These are phyloP conservation scores for Sciurus carolinensis DNA, from an alignment of 2,797 vertebrate genomes.

Conservation along the genomic window DNA sequence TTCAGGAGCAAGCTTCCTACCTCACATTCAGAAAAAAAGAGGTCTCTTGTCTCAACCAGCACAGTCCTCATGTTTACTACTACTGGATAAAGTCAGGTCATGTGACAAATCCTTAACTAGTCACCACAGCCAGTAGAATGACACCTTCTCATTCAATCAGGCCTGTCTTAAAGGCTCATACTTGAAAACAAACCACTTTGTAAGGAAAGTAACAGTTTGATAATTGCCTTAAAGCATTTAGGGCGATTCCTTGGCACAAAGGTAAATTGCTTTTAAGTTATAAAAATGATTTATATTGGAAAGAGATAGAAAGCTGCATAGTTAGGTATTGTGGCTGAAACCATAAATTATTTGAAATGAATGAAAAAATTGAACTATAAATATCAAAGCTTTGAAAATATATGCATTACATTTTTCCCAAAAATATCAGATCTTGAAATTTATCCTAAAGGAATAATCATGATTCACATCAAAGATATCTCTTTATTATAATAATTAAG, in stretches of 20 bases:
- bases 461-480: background rate
- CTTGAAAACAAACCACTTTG: background rate
- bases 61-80: background rate
- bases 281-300: background rate
- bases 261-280: background rate
- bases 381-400: conserved; percentile 46
- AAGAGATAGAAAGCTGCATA: background rate
- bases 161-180: background rate
- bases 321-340: background rate
- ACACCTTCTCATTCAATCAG: background rate
- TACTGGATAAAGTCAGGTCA: background rate
- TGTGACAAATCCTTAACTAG: background rate
- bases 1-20: background rate
- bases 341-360: conserved; percentile 24
- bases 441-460: conserved; percentile 1
- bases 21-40: background rate
- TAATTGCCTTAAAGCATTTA: background rate
- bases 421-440: conserved; percentile 46
- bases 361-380: background rate
- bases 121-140: background rate
- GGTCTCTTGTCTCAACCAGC: background rate
- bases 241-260: background rate
- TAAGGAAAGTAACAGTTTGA: background rate
- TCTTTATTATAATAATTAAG: background rate
- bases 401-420: background rate